Conservation (phyloP, 2,888 invertebrate species). For the Mayetiola destructor region DNA sequence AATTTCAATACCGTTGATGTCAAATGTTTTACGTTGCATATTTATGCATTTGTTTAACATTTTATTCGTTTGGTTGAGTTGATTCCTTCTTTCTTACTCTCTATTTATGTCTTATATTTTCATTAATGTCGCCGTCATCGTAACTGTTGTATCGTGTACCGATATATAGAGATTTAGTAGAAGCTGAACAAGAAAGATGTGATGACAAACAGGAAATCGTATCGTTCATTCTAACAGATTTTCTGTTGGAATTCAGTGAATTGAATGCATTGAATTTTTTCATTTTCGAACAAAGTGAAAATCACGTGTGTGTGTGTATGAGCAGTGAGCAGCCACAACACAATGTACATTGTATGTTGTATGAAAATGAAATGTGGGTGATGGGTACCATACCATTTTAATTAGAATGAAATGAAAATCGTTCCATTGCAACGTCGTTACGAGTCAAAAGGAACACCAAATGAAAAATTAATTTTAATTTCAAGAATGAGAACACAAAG, state of each 20-base stretch:
- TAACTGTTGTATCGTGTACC: not conserved
- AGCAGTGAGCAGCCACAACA: not conserved
- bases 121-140: not conserved
- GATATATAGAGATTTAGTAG: no score
- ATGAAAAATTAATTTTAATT: no score
- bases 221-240: not conserved
- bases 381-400: not conserved
- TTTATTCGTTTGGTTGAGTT: not conserved
- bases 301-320: no score
- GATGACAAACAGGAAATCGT: not conserved
- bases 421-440: not conserved
- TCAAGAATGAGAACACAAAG: no score
- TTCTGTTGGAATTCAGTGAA: no score
- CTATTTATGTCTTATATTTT: not conserved
- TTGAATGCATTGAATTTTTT: not conserved
- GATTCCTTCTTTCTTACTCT: not conserved
- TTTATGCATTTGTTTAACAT: not conserved
- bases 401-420: not conserved
- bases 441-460: not conserved
- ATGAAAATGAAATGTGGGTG: not conserved
- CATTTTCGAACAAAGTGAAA: not conserved
- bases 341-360: not conserved
- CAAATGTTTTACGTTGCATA: slow-evolving; percentile 1
- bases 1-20: no score
- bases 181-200: not conserved